These are phyloP conservation scores for Scomber scombrus DNA, from an alignment of 2,113 vertebrate genomes.

Conservation along the genomic window DNA sequence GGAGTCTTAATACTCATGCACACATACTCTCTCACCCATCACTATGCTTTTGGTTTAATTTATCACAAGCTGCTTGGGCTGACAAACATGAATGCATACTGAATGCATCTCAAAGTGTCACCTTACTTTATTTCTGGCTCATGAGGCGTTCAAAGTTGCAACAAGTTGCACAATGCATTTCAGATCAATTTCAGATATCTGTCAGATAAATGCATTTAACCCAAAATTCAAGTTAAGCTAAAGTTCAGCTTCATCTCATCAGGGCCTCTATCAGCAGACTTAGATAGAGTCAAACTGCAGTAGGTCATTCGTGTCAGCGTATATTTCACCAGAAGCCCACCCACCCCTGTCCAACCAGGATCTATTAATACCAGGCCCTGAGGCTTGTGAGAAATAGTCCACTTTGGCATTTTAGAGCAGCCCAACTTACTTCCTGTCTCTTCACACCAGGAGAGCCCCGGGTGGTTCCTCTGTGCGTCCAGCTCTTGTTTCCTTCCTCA, in stretches of 20 bases:
- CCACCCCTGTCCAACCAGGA: conserved; percentile 23
- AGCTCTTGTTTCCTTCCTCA: conserved; percentile 74
- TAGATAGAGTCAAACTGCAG: conserved; percentile 5
- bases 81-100: not conserved
- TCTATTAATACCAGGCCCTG: conserved; percentile 71
- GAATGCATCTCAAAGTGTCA: not conserved
- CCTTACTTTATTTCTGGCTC: not conserved
- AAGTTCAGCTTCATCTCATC: conserved; percentile 8
- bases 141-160: not conserved
- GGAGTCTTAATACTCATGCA: not conserved
- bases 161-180: not conserved
- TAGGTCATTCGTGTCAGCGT: conserved; percentile 38
- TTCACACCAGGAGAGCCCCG: conserved; percentile 70
- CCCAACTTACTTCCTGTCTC: conserved; percentile 78
- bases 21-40: no score
- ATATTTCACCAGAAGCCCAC: conserved; percentile 46
- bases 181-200: not conserved
- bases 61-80: not conserved
- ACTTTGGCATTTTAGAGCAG: conserved; percentile 61
- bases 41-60: not conserved
- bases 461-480: conserved; percentile 64
- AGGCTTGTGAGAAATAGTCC: conserved; percentile 57
- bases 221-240: conserved; percentile 5
- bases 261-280: not conserved
- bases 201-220: not conserved